These are phyloP conservation scores for Netelia melanura DNA, from an alignment of 2,888 invertebrate genomes.

Conservation along the genomic window DNA sequence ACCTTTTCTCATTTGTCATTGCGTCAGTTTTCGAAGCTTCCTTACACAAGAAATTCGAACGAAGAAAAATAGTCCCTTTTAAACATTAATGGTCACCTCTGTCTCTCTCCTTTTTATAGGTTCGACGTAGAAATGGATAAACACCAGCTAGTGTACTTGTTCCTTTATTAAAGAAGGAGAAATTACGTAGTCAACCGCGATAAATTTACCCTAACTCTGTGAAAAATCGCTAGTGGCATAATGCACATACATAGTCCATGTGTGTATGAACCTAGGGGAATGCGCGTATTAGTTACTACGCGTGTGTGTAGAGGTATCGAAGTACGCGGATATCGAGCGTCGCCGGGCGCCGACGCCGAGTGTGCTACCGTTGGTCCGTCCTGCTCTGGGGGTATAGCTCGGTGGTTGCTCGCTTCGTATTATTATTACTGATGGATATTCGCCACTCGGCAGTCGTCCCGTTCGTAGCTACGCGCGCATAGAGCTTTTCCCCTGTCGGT, in stretches of 20 bases:
- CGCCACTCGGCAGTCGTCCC: neutral
- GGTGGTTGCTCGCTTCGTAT: neutral
- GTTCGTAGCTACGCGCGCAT: neutral
- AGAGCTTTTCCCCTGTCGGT: neutral
- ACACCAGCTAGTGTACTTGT: too few species aligned
- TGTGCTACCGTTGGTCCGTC: neutral
- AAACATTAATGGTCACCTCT: too few species aligned
- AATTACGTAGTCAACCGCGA: too few species aligned
- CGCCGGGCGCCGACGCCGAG: slow-evolving; percentile 70
- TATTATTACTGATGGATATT: neutral
- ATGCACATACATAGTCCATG: neutral
- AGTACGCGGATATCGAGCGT: slow-evolving; percentile 78
- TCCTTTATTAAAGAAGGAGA: too few species aligned
- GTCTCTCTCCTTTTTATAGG: too few species aligned
- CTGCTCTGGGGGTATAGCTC: neutral
- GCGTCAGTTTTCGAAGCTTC: too few species aligned
- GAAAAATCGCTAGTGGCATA: too few species aligned
- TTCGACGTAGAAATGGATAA: too few species aligned
- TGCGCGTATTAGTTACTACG: neutral
- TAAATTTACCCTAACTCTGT: too few species aligned
- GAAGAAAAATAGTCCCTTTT: too few species aligned
- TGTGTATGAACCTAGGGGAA: neutral
- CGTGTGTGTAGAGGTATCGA: slow-evolving; percentile 35
- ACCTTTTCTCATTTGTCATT: too few species aligned
- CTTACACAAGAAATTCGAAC: too few species aligned